Base-by-base conservation (phyloP, 2,888 invertebrate genomes). In the Drosophila robusta region DNA sequence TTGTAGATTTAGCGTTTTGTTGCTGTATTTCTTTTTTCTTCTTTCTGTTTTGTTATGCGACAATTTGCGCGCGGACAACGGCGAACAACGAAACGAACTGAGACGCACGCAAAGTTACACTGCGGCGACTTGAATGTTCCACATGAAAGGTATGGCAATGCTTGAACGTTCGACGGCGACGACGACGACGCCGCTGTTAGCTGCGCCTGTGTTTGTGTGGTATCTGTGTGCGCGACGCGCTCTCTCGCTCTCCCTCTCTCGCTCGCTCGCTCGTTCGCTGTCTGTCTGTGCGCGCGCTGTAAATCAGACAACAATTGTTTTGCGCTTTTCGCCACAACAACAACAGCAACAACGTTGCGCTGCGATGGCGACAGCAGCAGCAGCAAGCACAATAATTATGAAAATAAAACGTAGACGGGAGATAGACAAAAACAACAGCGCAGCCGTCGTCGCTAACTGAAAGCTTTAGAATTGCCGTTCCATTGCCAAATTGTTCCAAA, bases 71-170 rank as follows among this genome's bases (percentile, higher is more conserved):
- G 75, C 68, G 74, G 75, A 66, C 72, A 71, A 63, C 65, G 80
- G 47, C 70, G 66, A 72, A 72, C 69, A 73, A 80, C 78, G 79
- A 79, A 75, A 82, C 79, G 79, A 82, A 82, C 79, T 79, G 69
- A 75, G 73, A 81, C 78, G 83, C 79, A 75, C 75, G 79, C 79
- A 82, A 79, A 82, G 68, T 79, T 75, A 78, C 68, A 78, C 81
- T 79, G 78, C 80, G 82, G 65, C 75, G 63, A 75, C 78, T 78
- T 78, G 69, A 75, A 68, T 46, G 78, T 74, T 68, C 45, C 75
- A 68, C 39, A 57, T 50, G 52, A 63, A 78, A 74, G 75, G 62
- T 75, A 74, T 61, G 66, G 52, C 72, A 74, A 68, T 74, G 73
- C 78, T 72, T 73, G 26, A 78, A 61, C 57, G 54, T 44, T 63